Base-by-base conservation (phyloP, 1,140 invertebrate genomes). In the Sarcophaga bullata region DNA sequence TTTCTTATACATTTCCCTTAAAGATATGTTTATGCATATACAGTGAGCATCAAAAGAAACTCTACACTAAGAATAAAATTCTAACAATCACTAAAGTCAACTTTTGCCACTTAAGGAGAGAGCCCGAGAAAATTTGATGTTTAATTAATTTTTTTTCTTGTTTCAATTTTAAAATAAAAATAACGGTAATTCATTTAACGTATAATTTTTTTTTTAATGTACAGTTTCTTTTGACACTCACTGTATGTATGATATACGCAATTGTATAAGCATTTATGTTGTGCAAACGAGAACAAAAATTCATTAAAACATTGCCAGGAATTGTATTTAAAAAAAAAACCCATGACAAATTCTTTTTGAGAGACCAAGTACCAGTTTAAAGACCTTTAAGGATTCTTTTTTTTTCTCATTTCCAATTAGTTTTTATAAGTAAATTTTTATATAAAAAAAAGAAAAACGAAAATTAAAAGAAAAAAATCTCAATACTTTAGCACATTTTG, bases 401-500 rank as follows among this genome's bases (percentile, higher is more conserved):
- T 6, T 25, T 19, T 25, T 72, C 7, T 73, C 15, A 47, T 47
- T 37, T 50, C 10, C n/a, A 78, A 50, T 50, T 78, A 68, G 58
- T 68, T 68, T 68, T 68, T 68, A n/a, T n/a, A 68, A 68, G 58
- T 68, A 68, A 68, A 37, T 37, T 37, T n/a, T 37, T 37, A 37
- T 37, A 37, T 37, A 37, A 9, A 52, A 52, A 52, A 8, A 19
- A 19, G 19, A 68, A 68, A 0, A 68, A 68, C n/a, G n/a, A n/a
- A n/a, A n/a, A n/a, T n/a, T n/a, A n/a, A 19, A 19, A 68, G 2
- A 52, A 68, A 6, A n/a, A 19, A 68, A 46, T 49, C 73, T 46
- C 76, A 52, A 52, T 17, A 2, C 50, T 80, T 52, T 62, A 46
- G 54, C 80, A 80, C 80, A 80, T 62, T 80, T 80, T 68, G 54